Evolutionary conservation across 2,113 vertebrate species (phyloP).

Genomic region (Elephantulus edwardii): DNA sequence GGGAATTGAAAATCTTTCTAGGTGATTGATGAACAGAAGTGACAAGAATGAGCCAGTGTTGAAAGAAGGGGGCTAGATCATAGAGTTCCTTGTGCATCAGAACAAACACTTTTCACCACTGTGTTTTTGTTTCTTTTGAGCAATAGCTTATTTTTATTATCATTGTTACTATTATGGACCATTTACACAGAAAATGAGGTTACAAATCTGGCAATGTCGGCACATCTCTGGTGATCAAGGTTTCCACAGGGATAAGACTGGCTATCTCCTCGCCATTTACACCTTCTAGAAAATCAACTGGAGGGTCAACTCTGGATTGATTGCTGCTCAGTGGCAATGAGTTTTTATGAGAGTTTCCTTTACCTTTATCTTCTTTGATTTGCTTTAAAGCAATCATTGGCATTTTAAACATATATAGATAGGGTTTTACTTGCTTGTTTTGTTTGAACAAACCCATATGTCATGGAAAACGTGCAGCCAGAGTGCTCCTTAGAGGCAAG

Average conservation of each 20-base stretch:
- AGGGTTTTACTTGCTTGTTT: too few species aligned
- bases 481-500: too few species aligned
- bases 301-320: too few species aligned
- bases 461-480: too few species aligned
- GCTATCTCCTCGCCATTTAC: too few species aligned
- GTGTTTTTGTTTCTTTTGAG: not conserved
- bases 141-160: too few species aligned
- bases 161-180: too few species aligned
- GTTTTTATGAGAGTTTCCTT: not conserved
- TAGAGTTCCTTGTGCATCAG: not conserved
- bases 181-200: not conserved
- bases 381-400: not conserved
- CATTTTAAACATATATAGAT: not conserved
- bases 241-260: too few species aligned
- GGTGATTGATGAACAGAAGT: not conserved
- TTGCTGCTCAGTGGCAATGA: not conserved
- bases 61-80: not conserved
- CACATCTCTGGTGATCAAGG: too few species aligned
- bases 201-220: too few species aligned
- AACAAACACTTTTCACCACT: not conserved
- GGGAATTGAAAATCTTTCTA: slow-evolving; percentile 1
- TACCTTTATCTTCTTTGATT: not conserved
- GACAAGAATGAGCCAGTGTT: not conserved
- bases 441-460: too few species aligned
- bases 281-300: too few species aligned